Percentiles rank a stretch among this genome's conserved stretches.
These are phyloP conservation scores for Hippolais icterina DNA, from an alignment of 2,113 vertebrate genomes.

Conservation along the genomic window DNA sequence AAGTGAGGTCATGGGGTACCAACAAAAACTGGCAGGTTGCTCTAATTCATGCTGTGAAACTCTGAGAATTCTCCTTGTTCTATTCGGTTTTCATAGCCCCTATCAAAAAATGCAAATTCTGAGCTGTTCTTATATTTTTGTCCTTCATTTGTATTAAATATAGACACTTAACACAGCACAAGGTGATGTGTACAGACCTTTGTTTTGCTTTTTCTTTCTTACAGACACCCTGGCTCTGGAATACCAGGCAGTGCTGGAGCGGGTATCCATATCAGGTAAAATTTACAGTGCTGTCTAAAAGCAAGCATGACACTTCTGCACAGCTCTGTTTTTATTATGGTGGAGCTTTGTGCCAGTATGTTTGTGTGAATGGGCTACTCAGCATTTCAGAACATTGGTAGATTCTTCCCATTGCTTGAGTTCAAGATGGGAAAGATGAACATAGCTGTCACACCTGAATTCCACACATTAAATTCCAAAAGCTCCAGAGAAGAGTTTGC, in stretches of 20 bases:
- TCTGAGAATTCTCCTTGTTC: background rate
- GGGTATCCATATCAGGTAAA: slow-evolving; percentile 97
- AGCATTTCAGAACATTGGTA: background rate
- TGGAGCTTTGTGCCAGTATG: background rate
- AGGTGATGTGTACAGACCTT: background rate
- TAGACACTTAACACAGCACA: background rate
- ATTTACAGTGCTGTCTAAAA: background rate
- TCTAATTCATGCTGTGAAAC: background rate
- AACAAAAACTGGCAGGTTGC: background rate
- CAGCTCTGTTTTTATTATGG: background rate
- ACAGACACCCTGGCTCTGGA: slow-evolving; percentile 94
- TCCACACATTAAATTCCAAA: background rate
- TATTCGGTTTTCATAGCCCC: background rate
- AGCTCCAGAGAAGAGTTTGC: background rate
- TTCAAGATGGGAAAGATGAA: background rate
- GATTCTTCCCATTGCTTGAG: background rate
- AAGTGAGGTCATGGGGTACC: background rate
- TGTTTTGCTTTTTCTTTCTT: background rate
- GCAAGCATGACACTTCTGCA: background rate
- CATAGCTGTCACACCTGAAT: background rate
- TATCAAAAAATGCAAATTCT: background rate
- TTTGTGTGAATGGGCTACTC: background rate
- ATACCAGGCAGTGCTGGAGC: slow-evolving; percentile 95
- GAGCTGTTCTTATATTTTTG: background rate
- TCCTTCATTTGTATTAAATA: background rate